A percentile compares a stretch with the other conserved stretches of the same genome.
Conservation (phyloP, 1,140 invertebrate species). For the Calliphora vicina region DNA sequence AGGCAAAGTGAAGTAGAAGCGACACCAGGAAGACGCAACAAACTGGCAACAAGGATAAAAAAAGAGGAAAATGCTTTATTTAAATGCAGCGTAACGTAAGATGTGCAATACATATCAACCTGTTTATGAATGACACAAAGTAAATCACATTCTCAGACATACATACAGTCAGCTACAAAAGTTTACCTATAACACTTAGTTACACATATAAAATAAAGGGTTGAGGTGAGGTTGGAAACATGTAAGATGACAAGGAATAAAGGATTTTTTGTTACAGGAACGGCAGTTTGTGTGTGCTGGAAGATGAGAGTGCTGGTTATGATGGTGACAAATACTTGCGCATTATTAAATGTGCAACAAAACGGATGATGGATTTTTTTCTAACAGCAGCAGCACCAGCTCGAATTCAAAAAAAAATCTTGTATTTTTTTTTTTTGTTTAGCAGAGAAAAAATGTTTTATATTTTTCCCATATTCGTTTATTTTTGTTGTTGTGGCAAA, state of each 20-base stretch:
- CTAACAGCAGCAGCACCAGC: background rate
- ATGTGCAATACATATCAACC: slow-evolving; percentile 20
- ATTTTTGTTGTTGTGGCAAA: background rate
- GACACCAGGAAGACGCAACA: background rate
- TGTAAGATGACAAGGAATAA: background rate
- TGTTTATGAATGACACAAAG: slow-evolving; percentile 28
- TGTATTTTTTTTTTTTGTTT: background rate
- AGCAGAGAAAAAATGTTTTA: too few species aligned
- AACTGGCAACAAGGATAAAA: background rate
- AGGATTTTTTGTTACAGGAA: background rate
- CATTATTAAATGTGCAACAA: slow-evolving; percentile 17
- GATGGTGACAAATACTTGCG: slow-evolving; percentile 27
- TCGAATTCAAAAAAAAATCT: background rate
- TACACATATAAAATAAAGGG: background rate
- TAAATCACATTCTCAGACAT: slow-evolving; percentile 15
- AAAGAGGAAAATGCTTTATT: background rate
- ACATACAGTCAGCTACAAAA: background rate
- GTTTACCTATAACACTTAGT: background rate
- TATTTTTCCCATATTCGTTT: background rate
- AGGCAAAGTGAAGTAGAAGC: background rate
- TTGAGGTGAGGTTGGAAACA: background rate
- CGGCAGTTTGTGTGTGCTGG: background rate
- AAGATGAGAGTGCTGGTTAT: background rate
- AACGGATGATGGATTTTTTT: slow-evolving; percentile 21
- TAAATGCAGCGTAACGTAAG: slow-evolving; percentile 5